Evolutionary conservation across 2,113 vertebrate genomes (phyloP), one percentile per base, ranked within the genome.

Genomic region (Vicugna pacos): DNA sequence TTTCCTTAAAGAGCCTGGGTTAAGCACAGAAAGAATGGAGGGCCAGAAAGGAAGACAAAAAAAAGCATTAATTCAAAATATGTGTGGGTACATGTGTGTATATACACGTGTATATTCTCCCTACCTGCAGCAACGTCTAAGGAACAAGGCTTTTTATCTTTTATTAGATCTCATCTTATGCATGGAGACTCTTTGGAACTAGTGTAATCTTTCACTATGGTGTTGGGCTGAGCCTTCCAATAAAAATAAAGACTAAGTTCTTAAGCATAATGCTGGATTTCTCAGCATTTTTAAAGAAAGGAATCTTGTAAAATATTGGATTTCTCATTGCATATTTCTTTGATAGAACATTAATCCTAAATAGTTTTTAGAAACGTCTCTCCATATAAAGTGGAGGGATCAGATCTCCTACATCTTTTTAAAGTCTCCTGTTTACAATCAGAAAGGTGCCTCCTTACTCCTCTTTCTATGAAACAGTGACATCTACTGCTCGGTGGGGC

Each of bases 401-500:
- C 38, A 73, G 32, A 79, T 28, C 38, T 22, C 70, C 22, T 54
- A 32, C 12, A 6, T 81, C 3, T 81, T 67, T 89, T 65, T 13
- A n/a, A 60, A 67, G 4, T 24, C 26, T 77, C n/a, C 16, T 73
- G 13, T 75, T 83, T 87, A n/a, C 22, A 87, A 58, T 15, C 75
- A 80, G 88, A 69, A 89, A 79, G 70, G 50, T 69, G 38, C 76
- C 58, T 86, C 48, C 72, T 92, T 58, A 4, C 26, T 69, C 54
- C 50, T 95, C 81, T 94, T 94, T 97, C 91, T 97, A 64, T 96
- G 97, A 96, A 97, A 97, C 96, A 98, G 95, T 97, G 96, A 96
- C 95, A 96, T 91, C 97, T 98, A 85, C 96, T 96, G 96, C 91
- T 96, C 42, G 3, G 35, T 56, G 32, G 26, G 46, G 56, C 72